These are phyloP conservation scores for Atrichornis clamosus DNA, from an alignment of 2,113 vertebrate species.

Conservation along the genomic window DNA sequence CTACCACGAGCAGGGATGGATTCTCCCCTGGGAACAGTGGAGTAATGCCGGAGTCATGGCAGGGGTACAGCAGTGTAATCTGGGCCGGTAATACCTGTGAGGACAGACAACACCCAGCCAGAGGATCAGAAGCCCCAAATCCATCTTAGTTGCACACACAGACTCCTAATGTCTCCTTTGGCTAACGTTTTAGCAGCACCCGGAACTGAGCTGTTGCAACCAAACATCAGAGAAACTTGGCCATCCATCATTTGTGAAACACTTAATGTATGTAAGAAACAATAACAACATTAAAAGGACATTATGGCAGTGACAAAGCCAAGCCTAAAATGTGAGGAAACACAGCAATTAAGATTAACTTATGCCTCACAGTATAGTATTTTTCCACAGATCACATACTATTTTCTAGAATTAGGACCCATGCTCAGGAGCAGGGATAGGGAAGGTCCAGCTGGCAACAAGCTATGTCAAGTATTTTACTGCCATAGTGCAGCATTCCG, in stretches of 20 bases:
- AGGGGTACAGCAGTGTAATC: background rate
- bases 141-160: background rate
- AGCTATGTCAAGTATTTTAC: background rate
- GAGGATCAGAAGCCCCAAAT: background rate
- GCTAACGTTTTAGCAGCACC: background rate
- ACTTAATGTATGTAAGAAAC: background rate
- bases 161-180: background rate
- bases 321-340: constrained; percentile 30
- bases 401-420: constrained; percentile 41
- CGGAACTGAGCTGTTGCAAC: background rate
- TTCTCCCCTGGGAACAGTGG: background rate
- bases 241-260: constrained; percentile 17
- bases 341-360: constrained; percentile 10
- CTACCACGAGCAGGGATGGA: background rate
- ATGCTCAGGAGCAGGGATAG: background rate
- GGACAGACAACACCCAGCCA: background rate
- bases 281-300: constrained; percentile 47
- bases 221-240: constrained; percentile 20
- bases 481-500: background rate
- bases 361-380: background rate
- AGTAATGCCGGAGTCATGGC: background rate
- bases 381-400: constrained; percentile 1
- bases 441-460: background rate
- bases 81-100: background rate
- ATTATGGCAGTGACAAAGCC: constrained; percentile 28